Evolutionary conservation across 2,113 vertebrate species (phyloP).

Genomic region (Sinocyclocheilus anshuiensis): DNA sequence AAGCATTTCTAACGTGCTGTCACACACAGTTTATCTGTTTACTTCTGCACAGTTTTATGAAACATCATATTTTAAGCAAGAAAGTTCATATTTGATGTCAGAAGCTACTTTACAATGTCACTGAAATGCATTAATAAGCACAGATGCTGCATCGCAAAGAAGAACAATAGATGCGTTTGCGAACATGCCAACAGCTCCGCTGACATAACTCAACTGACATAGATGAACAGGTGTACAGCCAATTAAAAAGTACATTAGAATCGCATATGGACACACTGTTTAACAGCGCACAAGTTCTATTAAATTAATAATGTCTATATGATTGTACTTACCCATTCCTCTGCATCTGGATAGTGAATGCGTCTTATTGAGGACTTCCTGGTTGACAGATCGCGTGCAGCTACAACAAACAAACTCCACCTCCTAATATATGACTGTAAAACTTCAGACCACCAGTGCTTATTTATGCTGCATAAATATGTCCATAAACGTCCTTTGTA

Average conservation of each 20-base stretch:
- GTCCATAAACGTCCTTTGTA: not conserved
- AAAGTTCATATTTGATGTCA: not conserved
- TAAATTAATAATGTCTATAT: not conserved
- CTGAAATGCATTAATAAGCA: not conserved
- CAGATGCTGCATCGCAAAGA: not conserved
- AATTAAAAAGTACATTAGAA: not conserved
- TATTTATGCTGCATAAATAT: not conserved
- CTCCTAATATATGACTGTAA: not conserved
- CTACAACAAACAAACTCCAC: conserved; percentile 12
- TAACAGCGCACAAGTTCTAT: not conserved
- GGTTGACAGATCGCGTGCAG: not conserved
- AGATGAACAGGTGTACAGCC: not conserved
- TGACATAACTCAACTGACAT: not conserved
- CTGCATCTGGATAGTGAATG: not conserved
- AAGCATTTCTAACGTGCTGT: not conserved
- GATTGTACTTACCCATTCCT: conserved; percentile 38
- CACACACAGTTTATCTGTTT: not conserved
- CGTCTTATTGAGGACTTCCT: conserved; percentile 40
- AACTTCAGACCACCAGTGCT: not conserved
- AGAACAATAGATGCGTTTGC: not conserved
- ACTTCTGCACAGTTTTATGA: not conserved
- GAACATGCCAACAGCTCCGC: not conserved
- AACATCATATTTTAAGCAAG: not conserved
- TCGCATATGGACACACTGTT: not conserved
- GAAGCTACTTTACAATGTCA: not conserved